These are phyloP conservation scores for Serripes groenlandicus DNA, from an alignment of 2,888 invertebrate species.

Conservation along the genomic window DNA sequence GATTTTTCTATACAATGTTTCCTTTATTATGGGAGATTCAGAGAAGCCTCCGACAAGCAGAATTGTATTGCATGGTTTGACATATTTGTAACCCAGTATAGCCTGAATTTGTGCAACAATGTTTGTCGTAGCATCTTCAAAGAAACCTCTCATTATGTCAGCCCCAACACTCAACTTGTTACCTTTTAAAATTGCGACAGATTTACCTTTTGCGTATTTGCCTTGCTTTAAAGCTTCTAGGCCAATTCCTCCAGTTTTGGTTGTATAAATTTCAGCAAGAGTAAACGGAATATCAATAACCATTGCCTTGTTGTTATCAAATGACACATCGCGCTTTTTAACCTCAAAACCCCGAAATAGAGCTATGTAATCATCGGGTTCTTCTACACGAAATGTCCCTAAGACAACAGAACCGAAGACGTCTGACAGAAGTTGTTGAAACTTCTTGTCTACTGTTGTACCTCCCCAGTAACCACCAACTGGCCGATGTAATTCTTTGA, in stretches of 20 bases:
- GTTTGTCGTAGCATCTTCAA: background rate
- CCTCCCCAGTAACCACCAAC: no score
- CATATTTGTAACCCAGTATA: background rate
- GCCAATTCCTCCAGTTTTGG: background rate
- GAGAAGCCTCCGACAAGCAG: background rate
- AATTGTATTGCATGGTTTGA: background rate
- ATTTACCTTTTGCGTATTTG: background rate
- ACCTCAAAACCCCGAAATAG: slow-evolving; percentile 1
- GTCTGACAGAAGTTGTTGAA: background rate
- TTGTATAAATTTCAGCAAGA: background rate
- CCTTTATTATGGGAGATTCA: background rate
- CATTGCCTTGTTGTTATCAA: background rate
- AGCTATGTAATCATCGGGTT: background rate
- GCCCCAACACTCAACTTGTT: background rate
- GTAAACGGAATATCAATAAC: background rate
- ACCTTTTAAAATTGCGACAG: background rate
- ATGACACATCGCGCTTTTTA: background rate
- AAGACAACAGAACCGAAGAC: background rate
- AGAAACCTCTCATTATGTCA: background rate
- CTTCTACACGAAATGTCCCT: background rate
- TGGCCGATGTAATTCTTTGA: background rate
- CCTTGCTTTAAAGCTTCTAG: background rate
- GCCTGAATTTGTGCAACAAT: background rate
- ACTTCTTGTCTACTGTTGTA: background rate
- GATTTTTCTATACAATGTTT: background rate